phyloP scores from a whole-genome alignment of 2,888 invertebrate species.

The Meiosimyza platycephala region DNA sequence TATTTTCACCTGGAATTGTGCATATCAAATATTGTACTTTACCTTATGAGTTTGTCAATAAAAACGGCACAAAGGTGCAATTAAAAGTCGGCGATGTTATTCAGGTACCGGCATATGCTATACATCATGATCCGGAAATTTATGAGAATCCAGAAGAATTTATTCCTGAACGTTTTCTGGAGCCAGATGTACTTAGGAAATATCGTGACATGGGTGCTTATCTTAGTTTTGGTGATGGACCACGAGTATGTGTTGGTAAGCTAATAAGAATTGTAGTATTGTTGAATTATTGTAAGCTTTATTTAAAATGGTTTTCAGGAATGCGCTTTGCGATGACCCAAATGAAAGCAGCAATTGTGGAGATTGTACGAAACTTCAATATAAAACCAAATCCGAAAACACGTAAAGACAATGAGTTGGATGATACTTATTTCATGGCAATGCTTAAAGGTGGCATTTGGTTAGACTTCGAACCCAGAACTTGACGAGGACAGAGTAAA shows the following conservation, averaged over 20 bases:
- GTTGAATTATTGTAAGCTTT: background rate
- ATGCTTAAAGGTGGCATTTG: constrained; percentile 54
- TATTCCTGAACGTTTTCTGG: constrained; percentile 55
- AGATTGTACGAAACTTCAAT: constrained; percentile 60
- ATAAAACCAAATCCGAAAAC: constrained; percentile 59
- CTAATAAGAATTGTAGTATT: background rate
- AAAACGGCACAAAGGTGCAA: constrained; percentile 51
- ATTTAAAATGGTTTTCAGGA: constrained; percentile 47
- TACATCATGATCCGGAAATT: constrained; percentile 56
- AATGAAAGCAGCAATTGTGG: constrained; percentile 61
- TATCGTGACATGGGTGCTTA: constrained; percentile 42
- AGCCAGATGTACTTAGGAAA: constrained; percentile 49
- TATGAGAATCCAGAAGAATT: constrained; percentile 54
- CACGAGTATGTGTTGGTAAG: constrained; percentile 43
- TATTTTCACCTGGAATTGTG: constrained; percentile 54
- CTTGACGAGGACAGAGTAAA: constrained; percentile 12
- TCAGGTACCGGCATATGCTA: constrained; percentile 52
- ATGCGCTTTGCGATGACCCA: constrained; percentile 63
- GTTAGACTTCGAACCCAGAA: constrained; percentile 44
- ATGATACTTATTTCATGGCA: constrained; percentile 51
- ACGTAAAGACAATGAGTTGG: constrained; percentile 57
- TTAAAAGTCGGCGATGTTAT: constrained; percentile 52
- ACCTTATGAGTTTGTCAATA: constrained; percentile 51
- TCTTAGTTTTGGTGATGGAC: constrained; percentile 44
- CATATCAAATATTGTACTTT: constrained; percentile 56